Evolutionary conservation across 2,113 vertebrate species (phyloP).

Genomic region (Oncorhynchus kisutch): DNA sequence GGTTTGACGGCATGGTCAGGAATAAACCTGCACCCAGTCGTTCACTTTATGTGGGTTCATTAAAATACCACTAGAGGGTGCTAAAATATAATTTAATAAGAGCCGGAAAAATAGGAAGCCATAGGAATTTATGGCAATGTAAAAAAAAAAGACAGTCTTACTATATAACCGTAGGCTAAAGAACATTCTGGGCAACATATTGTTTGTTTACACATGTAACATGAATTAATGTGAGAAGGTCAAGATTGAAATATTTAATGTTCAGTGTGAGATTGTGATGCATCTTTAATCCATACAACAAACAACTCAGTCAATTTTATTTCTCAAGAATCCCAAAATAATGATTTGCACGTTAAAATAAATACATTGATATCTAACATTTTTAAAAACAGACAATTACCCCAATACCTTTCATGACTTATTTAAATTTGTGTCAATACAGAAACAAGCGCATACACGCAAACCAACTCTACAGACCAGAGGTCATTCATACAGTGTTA

Average conservation of each 20-base stretch:
- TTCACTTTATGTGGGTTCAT: not conserved
- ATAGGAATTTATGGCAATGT: not conserved
- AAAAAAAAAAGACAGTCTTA: too few relatives aligned
- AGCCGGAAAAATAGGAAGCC: not conserved
- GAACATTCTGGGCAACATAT: not conserved
- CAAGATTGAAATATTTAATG: not conserved
- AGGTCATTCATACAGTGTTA: not conserved
- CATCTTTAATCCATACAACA: not conserved
- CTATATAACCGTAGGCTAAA: too few relatives aligned
- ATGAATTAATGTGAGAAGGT: not conserved
- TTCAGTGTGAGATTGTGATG: not conserved
- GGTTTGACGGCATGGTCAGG: too few relatives aligned
- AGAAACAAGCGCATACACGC: not conserved
- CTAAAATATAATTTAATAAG: conserved; percentile 23
- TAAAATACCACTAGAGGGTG: conserved; percentile 48
- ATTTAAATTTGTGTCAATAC: not conserved
- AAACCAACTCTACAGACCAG: not conserved
- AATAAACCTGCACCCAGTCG: too few relatives aligned
- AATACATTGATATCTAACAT: not conserved
- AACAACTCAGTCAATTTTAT: not conserved
- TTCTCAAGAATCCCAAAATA: not conserved
- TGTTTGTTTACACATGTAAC: not conserved
- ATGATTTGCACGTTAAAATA: not conserved
- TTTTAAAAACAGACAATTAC: not conserved
- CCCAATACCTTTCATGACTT: not conserved